Percentiles rank a stretch among this genome's conserved stretches.
phyloP scores from a whole-genome alignment of 2,888 invertebrate species.

The Euphydryas editha region DNA sequence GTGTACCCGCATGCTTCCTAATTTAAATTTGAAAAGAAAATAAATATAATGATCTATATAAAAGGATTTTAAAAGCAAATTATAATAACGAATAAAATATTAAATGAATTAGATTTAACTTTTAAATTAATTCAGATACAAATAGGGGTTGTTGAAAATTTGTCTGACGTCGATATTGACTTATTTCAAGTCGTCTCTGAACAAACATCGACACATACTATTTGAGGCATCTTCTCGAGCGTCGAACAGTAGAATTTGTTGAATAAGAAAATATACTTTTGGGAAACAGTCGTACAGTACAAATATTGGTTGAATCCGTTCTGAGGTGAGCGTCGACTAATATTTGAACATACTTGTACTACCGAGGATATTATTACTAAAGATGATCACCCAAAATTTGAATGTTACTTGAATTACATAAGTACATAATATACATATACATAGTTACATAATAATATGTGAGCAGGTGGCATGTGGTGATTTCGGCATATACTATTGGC shows the following conservation, averaged over 20 bases:
- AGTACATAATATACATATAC: too few relatives aligned
- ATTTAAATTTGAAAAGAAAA: constrained; percentile 72
- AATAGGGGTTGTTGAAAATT: background rate
- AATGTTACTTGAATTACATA: constrained; percentile 4
- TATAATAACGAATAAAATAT: background rate
- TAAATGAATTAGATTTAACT: background rate
- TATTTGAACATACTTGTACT: constrained; percentile 64
- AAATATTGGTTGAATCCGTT: constrained; percentile 80
- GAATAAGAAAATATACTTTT: constrained; percentile 78
- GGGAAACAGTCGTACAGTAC: constrained; percentile 73
- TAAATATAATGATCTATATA: constrained; percentile 42
- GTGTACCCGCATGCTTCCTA: constrained; percentile 61
- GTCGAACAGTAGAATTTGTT: constrained; percentile 75
- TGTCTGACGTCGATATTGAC: constrained; percentile 50
- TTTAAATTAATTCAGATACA: background rate
- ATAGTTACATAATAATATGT: too few relatives aligned
- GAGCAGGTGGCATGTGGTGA: too few relatives aligned
- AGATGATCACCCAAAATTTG: constrained; percentile 53
- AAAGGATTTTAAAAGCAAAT: constrained; percentile 3
- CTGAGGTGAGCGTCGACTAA: constrained; percentile 73
- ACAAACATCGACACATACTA: constrained; percentile 68
- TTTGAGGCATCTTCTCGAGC: constrained; percentile 57
- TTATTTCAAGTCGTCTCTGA: constrained; percentile 55
- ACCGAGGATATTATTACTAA: constrained; percentile 71
- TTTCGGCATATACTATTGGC: too few relatives aligned